Evolutionary conservation across 2,888 invertebrate genomes (phyloP), one percentile per base, ranked within the genome.

Genomic region (Ichneumon xanthorius): DNA sequence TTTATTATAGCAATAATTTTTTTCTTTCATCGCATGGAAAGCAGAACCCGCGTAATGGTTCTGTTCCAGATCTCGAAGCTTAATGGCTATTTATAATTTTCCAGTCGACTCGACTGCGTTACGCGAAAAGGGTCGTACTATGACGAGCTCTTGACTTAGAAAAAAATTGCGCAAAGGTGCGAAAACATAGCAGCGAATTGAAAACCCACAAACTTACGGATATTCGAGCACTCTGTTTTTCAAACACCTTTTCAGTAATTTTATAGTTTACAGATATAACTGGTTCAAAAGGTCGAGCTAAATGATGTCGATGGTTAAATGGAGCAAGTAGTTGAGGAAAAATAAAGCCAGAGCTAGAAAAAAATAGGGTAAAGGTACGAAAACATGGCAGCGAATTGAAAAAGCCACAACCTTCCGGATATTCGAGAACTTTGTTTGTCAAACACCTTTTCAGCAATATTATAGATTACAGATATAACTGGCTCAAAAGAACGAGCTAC

Each of bases 31-130:
- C 14, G 26, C 45, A 26, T 22, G 45, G 22, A 7, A 45, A 48
- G 48, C 26, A 16, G 6, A 48, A 22, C 19, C 26, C 14, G 45
- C 48, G 7, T n/a, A 71, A 37, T 50, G 30, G 50, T 26, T 30
- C 53, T 71, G 71, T 71, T 71, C 53, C 33, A 71, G 50, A 71
- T 71, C 33, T 50, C n/a, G 50, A 53, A 71, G 7, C 71, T 7
- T 53, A 26, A 26, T 26, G 33, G 53, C 37, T 50, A 30, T 53
- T 71, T 71, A 50, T 71, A 50, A 45, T 53, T 19, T n/a, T 45
- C 30, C 26, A 48, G 16, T 14, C 5, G 70, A 30, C 70, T 50
- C 53, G 11, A 16, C 3, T 2, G 30, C 40, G 9, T 14, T 71
- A 14, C 16, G 50, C 50, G 45, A 30, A 37, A 53, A 53, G 30